phyloP scores from a whole-genome alignment of 2,888 invertebrate genomes.

The Timandra comae region DNA sequence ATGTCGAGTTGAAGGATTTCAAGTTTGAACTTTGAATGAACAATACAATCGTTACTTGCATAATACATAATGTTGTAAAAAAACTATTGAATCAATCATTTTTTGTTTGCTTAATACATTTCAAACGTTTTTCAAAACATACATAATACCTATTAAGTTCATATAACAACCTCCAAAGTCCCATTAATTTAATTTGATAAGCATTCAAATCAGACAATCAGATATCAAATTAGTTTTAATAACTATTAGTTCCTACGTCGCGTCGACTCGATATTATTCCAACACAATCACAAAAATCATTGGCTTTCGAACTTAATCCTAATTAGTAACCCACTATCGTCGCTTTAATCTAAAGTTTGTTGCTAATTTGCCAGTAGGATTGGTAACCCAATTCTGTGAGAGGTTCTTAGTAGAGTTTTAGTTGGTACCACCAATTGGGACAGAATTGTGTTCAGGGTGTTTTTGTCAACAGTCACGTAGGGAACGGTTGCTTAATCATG shows the following conservation, averaged over 20 bases:
- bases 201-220: too few species aligned
- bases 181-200: too few species aligned
- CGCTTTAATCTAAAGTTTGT: slow-evolving; percentile 10
- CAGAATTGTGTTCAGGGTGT: slow-evolving; percentile 40
- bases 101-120: too few species aligned
- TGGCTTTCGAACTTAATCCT: neutral
- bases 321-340: slow-evolving; percentile 1
- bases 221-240: slow-evolving; percentile 1
- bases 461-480: slow-evolving; percentile 63
- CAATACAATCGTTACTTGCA: too few species aligned
- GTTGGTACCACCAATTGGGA: slow-evolving; percentile 32
- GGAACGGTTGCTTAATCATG: slow-evolving; percentile 64
- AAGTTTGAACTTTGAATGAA: too few species aligned
- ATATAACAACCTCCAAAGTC: too few species aligned
- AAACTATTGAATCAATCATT: too few species aligned
- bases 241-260: neutral
- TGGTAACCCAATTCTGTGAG: slow-evolving; percentile 16
- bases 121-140: too few species aligned
- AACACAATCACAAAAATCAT: neutral
- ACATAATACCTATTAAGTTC: too few species aligned
- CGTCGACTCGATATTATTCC: neutral
- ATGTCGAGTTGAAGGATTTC: too few species aligned
- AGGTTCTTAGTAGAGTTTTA: slow-evolving; percentile 26
- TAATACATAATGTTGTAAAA: too few species aligned
- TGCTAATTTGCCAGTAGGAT: slow-evolving; percentile 20